Evolutionary conservation across 2,113 vertebrate species (phyloP).

Genomic region (Microtus pennsylvanicus): DNA sequence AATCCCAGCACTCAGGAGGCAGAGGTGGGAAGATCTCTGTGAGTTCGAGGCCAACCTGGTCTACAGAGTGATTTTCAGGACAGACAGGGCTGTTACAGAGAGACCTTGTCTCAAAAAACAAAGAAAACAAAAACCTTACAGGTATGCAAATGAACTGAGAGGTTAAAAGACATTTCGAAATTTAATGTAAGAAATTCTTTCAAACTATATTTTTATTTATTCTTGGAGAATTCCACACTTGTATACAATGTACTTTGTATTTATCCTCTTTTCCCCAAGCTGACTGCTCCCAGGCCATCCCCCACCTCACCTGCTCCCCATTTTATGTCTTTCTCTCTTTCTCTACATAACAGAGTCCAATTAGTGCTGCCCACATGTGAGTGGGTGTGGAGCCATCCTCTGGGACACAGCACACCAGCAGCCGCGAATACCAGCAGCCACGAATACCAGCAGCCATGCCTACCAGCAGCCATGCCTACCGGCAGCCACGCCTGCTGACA

Average conservation of each 20-base stretch:
- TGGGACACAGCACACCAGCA: neutral
- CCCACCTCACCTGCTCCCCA: neutral
- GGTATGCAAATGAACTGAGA: neutral
- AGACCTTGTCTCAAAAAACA: too few species aligned
- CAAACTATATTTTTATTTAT: neutral
- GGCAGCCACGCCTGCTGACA: neutral
- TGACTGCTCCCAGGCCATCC: neutral
- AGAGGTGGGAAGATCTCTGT: too few species aligned
- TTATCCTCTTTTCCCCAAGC: neutral
- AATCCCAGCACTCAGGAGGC: too few species aligned
- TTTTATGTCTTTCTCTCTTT: neutral
- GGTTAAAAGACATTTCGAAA: neutral
- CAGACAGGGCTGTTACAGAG: too few species aligned
- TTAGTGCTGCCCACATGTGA: neutral
- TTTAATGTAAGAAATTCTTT: neutral
- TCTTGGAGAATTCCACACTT: neutral
- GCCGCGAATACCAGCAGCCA: too few species aligned
- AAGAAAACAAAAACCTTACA: too few species aligned
- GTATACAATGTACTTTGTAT: neutral
- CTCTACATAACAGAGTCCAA: neutral
- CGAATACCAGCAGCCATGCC: too few species aligned
- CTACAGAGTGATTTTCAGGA: too few species aligned
- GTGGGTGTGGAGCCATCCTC: neutral
- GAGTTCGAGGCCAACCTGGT: too few species aligned
- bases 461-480: neutral